phyloP scores from a whole-genome alignment of 2,888 invertebrate species.

The Torymus aiolomorphi region DNA sequence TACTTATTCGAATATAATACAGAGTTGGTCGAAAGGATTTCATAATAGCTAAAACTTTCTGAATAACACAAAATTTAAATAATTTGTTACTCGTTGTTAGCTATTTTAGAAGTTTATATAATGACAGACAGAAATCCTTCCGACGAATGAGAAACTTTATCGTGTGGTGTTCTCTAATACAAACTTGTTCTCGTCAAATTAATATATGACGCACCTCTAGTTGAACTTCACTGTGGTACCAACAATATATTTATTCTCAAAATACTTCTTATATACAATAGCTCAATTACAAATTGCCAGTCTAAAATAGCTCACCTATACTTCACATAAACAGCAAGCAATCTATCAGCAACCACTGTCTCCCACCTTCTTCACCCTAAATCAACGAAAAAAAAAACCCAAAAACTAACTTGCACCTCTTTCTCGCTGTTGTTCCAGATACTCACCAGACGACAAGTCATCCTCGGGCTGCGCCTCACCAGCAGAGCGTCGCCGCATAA shows the following conservation, averaged over 20 bases:
- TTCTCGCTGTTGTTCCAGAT: conserved; percentile 58
- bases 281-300: no score
- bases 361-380: background rate
- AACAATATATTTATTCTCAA: no score
- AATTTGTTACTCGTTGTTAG: no score
- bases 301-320: background rate
- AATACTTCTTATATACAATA: no score
- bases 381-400: background rate
- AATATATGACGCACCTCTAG: background rate
- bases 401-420: background rate
- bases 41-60: background rate
- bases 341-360: background rate
- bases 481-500: conserved; percentile 67
- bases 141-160: conserved; percentile 48
- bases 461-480: conserved; percentile 71
- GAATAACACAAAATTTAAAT: background rate
- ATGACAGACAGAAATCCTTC: conserved; percentile 13
- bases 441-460: conserved; percentile 71
- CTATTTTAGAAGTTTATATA: no score
- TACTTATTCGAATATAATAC: conserved; percentile 46
- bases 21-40: conserved; percentile 35
- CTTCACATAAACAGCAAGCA: conserved; percentile 5
- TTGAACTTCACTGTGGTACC: no score
- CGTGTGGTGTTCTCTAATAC: conserved; percentile 42
- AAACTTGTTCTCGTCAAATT: background rate